Percentiles rank a stretch among this genome's conserved stretches.
phyloP scores from a whole-genome alignment of 1,140 invertebrate genomes.

The Heliconius eleuchia region DNA sequence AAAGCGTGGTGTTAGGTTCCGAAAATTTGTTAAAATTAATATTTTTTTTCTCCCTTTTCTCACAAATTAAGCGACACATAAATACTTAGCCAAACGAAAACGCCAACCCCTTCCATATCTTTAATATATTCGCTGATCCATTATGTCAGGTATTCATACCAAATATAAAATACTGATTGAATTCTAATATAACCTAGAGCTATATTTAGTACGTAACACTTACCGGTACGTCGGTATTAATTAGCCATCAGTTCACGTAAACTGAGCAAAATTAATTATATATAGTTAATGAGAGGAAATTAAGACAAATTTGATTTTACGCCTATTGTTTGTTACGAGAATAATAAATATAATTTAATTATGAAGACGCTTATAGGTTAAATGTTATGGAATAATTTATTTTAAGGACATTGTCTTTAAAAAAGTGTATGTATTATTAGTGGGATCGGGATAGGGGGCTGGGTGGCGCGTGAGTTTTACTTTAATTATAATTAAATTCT shows the following conservation, averaged over 20 bases:
- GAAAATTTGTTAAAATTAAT: no score
- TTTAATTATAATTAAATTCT: no score
- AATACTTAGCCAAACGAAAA: no score
- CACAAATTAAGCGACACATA: no score
- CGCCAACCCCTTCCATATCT: no score
- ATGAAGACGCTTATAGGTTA: not conserved
- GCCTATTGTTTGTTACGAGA: conserved; percentile 12
- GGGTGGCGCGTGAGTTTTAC: no score
- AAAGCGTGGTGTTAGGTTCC: no score
- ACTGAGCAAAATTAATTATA: conserved; percentile 29
- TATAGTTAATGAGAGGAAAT: conserved; percentile 28
- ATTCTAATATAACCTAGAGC: not conserved
- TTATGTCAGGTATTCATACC: not conserved
- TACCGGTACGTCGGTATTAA: conserved; percentile 20
- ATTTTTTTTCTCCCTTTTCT: no score
- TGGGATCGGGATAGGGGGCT: no score
- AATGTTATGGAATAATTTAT: not conserved
- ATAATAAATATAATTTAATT: conserved; percentile 14
- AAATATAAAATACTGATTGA: not conserved
- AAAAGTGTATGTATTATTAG: no score
- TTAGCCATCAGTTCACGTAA: conserved; percentile 22
- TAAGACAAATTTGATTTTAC: conserved; percentile 26
- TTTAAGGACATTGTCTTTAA: not conserved
- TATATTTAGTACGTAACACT: not conserved
- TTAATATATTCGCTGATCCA: no score